phyloP scores from a whole-genome alignment of 1,140 invertebrate species.

The Lordiphosa clarofinis region DNA sequence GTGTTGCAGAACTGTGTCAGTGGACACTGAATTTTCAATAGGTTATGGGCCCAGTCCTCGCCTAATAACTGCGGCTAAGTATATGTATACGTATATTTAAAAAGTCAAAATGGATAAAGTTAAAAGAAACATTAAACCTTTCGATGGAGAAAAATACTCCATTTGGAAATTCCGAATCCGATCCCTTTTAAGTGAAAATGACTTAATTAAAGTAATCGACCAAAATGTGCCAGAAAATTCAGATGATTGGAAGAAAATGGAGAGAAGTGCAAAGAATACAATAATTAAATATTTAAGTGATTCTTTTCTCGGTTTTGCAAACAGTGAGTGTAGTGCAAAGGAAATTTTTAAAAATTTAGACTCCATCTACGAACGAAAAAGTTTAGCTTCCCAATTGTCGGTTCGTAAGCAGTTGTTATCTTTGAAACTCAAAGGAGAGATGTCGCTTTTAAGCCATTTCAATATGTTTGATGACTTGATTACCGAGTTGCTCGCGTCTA shows the following conservation, averaged over 20 bases:
- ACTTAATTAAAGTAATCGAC: no score
- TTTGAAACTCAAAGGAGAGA: conserved; percentile 75
- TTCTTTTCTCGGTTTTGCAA: conserved; percentile 66
- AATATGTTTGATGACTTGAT: conserved; percentile 75
- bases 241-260: no score
- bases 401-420: conserved; percentile 68
- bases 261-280: no score
- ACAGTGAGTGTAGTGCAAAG: conserved; percentile 48
- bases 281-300: conserved; percentile 75
- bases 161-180: conserved; percentile 13
- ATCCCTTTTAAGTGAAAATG: no score
- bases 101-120: conserved; percentile 3
- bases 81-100: not conserved
- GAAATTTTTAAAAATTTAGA: conserved; percentile 75
- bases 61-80: not conserved
- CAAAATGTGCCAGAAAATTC: no score
- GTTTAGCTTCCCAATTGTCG: conserved; percentile 71
- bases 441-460: conserved; percentile 69
- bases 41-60: no score
- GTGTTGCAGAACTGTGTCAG: no score
- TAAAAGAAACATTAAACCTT: conserved; percentile 11
- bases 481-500: conserved; percentile 66
- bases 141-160: conserved; percentile 16
- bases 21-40: not conserved
- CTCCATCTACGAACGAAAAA: conserved; percentile 76